Base-by-base conservation (phyloP, 2,888 invertebrate genomes). In the Sclerodermus sp. region DNA sequence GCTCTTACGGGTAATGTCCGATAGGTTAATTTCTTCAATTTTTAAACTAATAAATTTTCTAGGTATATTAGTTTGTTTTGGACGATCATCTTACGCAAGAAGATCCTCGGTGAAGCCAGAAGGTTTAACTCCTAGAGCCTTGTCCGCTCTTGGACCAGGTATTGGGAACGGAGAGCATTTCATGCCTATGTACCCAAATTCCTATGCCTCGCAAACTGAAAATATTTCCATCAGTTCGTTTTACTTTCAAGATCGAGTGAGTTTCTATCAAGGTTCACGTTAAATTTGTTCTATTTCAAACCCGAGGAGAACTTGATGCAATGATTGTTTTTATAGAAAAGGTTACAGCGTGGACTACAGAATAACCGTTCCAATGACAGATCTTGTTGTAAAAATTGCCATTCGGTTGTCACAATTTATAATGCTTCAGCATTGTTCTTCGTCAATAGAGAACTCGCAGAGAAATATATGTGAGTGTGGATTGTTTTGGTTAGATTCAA, bases 21-120 rank as follows among this genome's bases (percentile, higher is more conserved):
- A 34, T n/a, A n/a, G n/a, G n/a, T n/a, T n/a, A n/a, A n/a, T n/a
- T n/a, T n/a, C n/a, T n/a, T n/a, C n/a, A n/a, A n/a, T n/a, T n/a
- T 31, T 31, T 31, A 31, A 31, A 9, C 8, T 42, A 23, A 44
- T 41, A 44, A 14, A n/a, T 38, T n/a, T 51, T 40, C 13, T 64
- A 84, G 85, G 84, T 67, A 85, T 87, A 47, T 79, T 97, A 49
- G 93, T 94, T 0, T 91, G 91, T 60, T 96, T 96, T 79, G 89
- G 89, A 43, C 84, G 92, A 44, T 87, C 89, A 0, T 82, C 88
- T 47, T 84, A 85, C 62, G 83, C 85, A 0, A 83, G 89, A 62
- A 81, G 89, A 48, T 72, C 89, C 15, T 88, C 89, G 0, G 78
- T 87, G 44, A 87, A 88, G 62, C 84, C 87, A 15, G 90, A 90